These are phyloP conservation scores for Papilio demoleus DNA, from an alignment of 2,888 invertebrate species.

Conservation along the genomic window DNA sequence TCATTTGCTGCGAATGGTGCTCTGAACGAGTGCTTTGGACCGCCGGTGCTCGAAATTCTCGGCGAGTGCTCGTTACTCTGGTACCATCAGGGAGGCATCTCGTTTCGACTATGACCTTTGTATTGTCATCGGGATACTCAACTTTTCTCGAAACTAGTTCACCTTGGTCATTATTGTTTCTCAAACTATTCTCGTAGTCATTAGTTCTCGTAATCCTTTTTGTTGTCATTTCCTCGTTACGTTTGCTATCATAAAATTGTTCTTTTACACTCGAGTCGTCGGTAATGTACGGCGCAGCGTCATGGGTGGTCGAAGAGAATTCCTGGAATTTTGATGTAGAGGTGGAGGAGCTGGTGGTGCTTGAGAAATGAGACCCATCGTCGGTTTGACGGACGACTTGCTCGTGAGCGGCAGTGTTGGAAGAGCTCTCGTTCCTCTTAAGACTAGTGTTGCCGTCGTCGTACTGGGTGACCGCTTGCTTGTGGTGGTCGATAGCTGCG, in stretches of 20 bases:
- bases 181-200: slow-evolving; percentile 57
- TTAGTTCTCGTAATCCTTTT: slow-evolving; percentile 53
- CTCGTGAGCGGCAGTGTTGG: slow-evolving; percentile 69
- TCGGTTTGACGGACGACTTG: slow-evolving; percentile 70
- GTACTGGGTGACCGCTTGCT: slow-evolving; percentile 77
- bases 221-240: slow-evolving; percentile 57
- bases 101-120: slow-evolving; percentile 86
- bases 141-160: slow-evolving; percentile 83
- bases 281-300: slow-evolving; percentile 67
- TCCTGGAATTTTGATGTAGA: slow-evolving; percentile 69
- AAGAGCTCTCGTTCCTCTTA: slow-evolving; percentile 67
- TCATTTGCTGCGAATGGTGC: slow-evolving; percentile 60
- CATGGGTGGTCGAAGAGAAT: slow-evolving; percentile 65
- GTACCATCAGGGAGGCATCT: slow-evolving; percentile 87
- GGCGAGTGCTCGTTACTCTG: slow-evolving; percentile 86
- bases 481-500: slow-evolving; percentile 85
- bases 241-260: slow-evolving; percentile 49
- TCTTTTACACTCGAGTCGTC: slow-evolving; percentile 60
- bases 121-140: slow-evolving; percentile 86
- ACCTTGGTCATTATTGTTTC: slow-evolving; percentile 62
- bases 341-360: slow-evolving; percentile 67
- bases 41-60: slow-evolving; percentile 82
- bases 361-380: slow-evolving; percentile 68
- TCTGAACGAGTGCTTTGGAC: slow-evolving; percentile 67
- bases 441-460: slow-evolving; percentile 73